Conservation (phyloP, 2,797 vertebrate species). For the Premnoplex brunnescens region DNA sequence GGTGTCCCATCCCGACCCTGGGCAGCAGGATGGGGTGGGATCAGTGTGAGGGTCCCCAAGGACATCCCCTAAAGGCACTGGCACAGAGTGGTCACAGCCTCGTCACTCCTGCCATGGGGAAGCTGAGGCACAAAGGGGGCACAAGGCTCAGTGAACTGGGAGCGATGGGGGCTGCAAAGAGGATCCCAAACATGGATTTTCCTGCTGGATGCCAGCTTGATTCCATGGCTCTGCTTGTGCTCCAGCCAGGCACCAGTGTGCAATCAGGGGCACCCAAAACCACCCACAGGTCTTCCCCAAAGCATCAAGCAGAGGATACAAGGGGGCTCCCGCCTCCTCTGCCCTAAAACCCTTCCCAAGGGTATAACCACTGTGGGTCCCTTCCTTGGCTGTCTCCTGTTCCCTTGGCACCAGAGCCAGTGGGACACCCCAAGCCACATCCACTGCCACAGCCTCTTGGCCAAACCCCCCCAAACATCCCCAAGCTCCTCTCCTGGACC, state of each 20-base stretch:
- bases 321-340: not conserved
- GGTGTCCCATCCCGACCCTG: rapidly evolving
- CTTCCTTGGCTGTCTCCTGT: not conserved
- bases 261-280: not conserved
- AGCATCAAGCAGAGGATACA: not conserved
- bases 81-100: not conserved
- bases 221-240: not conserved
- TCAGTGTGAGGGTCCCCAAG: not conserved
- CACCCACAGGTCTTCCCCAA: not conserved
- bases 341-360: not conserved
- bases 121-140: not conserved
- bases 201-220: not conserved
- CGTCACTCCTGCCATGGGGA: not conserved
- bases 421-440: rapidly evolving
- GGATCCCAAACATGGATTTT: not conserved
- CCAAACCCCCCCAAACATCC: not conserved
- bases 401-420: not conserved
- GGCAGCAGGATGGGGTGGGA: not conserved
- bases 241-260: not conserved
- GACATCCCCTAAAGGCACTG: not conserved
- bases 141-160: not conserved
- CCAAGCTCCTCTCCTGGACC: not conserved
- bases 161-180: rapidly evolving
- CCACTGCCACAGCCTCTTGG: not conserved
- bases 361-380: not conserved